These are phyloP conservation scores for Conomelus anceps DNA, from an alignment of 2,888 invertebrate species.

Conservation along the genomic window DNA sequence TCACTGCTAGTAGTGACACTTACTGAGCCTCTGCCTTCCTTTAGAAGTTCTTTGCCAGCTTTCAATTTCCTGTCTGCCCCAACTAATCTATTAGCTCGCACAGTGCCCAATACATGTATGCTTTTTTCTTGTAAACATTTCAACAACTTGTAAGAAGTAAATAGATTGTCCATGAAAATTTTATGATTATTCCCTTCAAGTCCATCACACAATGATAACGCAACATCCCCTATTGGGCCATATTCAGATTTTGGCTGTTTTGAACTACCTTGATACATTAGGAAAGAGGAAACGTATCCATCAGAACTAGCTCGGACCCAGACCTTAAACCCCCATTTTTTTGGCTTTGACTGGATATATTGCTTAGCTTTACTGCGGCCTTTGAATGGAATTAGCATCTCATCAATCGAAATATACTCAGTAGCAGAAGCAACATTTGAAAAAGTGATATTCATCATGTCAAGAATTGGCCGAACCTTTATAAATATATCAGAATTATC, in stretches of 20 bases:
- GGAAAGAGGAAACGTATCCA: slow-evolving; percentile 30
- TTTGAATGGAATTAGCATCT: slow-evolving; percentile 32
- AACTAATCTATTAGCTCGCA: too few relatives aligned
- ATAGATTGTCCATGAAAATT: not conserved
- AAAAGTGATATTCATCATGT: slow-evolving; percentile 22
- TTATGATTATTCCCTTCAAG: not conserved
- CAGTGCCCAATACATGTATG: too few relatives aligned
- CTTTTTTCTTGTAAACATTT: not conserved
- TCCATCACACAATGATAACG: not conserved
- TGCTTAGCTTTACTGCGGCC: slow-evolving; percentile 28
- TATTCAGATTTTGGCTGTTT: too few relatives aligned
- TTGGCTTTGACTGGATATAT: slow-evolving; percentile 25
- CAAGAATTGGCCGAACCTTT: slow-evolving; percentile 24
- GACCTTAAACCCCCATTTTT: too few relatives aligned
- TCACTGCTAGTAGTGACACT: not conserved
- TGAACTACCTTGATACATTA: slow-evolving; percentile 28
- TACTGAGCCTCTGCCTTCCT: too few relatives aligned
- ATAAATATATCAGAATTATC: slow-evolving; percentile 27
- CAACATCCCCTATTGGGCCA: not conserved
- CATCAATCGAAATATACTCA: slow-evolving; percentile 28
- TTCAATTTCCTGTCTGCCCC: too few relatives aligned
- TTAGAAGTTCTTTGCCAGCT: too few relatives aligned
- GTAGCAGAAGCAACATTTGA: slow-evolving; percentile 19
- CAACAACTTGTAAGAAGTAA: not conserved
- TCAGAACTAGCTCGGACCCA: slow-evolving; percentile 26